These are phyloP conservation scores for Typhlomys cinereus DNA, from an alignment of 2,113 vertebrate species.

Conservation along the genomic window DNA sequence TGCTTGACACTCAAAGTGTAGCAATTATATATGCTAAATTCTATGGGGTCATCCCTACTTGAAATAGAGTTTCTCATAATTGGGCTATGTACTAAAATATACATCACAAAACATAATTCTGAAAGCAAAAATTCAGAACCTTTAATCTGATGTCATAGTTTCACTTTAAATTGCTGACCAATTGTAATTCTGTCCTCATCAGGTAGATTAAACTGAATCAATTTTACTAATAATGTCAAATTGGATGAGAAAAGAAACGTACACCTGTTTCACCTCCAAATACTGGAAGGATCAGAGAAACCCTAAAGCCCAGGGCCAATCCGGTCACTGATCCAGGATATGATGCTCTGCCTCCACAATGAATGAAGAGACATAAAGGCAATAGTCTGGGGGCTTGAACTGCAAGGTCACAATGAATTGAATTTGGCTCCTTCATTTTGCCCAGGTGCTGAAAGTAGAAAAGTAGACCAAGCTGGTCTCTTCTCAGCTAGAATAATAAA, in stretches of 20 bases:
- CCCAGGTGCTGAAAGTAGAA: not conserved
- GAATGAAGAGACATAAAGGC: not conserved
- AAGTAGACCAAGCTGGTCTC: not conserved
- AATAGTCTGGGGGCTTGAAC: not conserved
- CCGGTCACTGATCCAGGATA: not conserved
- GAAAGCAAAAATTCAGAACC: not conserved
- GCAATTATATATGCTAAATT: not conserved
- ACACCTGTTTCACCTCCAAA: not conserved
- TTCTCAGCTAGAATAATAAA: not conserved
- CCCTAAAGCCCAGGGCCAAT: not conserved
- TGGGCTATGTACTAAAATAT: not conserved
- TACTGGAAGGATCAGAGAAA: not conserved
- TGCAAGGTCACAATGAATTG: not conserved
- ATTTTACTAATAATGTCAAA: not conserved
- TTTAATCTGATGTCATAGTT: conserved; percentile 9
- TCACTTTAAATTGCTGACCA: not conserved
- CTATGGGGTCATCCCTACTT: not conserved
- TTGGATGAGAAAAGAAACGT: conserved; percentile 3
- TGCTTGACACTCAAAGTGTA: not conserved
- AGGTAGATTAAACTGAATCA: not conserved
- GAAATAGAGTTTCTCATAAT: not conserved
- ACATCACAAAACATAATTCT: not conserved
- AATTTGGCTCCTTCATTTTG: not conserved
- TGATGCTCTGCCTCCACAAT: not conserved
- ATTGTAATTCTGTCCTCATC: not conserved